phyloP scores from a whole-genome alignment of 2,797 vertebrate genomes.

The Enteromius mattozi region DNA sequence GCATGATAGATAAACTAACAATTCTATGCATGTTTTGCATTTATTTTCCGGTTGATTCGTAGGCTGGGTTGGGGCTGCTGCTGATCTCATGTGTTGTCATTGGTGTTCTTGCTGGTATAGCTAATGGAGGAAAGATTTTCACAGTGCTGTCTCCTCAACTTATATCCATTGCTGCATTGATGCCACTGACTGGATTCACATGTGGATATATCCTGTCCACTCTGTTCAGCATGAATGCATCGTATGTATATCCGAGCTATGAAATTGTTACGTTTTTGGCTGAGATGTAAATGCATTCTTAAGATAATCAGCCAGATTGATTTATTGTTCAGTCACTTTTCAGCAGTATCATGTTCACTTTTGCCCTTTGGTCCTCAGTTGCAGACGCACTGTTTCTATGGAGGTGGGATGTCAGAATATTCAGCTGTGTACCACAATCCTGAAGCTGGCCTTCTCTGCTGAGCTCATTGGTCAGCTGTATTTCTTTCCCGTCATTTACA shows the following conservation, averaged over 20 bases:
- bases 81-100: constrained; percentile 59
- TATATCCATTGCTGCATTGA: constrained; percentile 73
- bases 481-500: constrained; percentile 80
- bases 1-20: background rate
- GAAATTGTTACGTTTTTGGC: background rate
- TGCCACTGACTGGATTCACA: constrained; percentile 82
- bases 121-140: constrained; percentile 54
- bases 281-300: background rate
- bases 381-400: constrained; percentile 77
- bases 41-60: constrained; percentile 18
- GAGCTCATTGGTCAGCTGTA: constrained; percentile 77
- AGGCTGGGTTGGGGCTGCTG: constrained; percentile 74
- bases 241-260: constrained; percentile 66
- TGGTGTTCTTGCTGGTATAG: constrained; percentile 53
- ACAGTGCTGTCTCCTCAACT: constrained; percentile 71
- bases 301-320: constrained; percentile 4
- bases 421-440: constrained; percentile 77
- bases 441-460: constrained; percentile 78
- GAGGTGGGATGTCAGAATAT: constrained; percentile 86
- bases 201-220: constrained; percentile 79
- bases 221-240: constrained; percentile 73
- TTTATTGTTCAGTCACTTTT: background rate
- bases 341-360: background rate
- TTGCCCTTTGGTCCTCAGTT: constrained; percentile 64
- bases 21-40: background rate